Percentiles rank a stretch among this genome's conserved stretches.
Evolutionary conservation across 2,797 vertebrate species (phyloP).

Genomic region (Crossoptilon crossoptilon): DNA sequence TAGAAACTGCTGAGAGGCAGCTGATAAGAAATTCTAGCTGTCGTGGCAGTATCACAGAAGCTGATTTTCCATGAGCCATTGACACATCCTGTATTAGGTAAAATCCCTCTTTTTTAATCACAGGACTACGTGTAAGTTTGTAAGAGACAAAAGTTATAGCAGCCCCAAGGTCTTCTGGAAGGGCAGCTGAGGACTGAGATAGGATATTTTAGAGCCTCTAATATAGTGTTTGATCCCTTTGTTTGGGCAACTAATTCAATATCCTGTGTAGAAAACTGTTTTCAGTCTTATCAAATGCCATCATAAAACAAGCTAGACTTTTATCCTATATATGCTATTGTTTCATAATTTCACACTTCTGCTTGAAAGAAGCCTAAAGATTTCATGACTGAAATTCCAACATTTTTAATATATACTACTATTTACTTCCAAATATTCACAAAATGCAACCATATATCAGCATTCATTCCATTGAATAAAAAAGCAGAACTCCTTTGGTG

Average conservation of each 20-base stretch:
- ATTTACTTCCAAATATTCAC: slow-evolving; percentile 30
- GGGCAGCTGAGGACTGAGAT: neutral
- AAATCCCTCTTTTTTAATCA: neutral
- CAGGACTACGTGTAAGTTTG: neutral
- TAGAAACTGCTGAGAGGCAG: neutral
- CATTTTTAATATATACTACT: neutral
- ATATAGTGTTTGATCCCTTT: neutral
- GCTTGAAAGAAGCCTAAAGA: neutral
- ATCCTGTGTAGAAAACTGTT: neutral
- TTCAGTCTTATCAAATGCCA: neutral
- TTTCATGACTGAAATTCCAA: slow-evolving; percentile 20
- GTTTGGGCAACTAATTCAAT: neutral
- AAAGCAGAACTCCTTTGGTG: slow-evolving; percentile 4
- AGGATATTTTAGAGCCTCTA: neutral
- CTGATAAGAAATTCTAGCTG: neutral
- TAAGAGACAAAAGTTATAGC: neutral
- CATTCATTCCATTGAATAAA: slow-evolving; percentile 23
- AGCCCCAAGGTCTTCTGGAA: neutral
- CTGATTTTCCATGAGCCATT: neutral
- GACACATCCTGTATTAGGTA: neutral
- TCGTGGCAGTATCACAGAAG: neutral
- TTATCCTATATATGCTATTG: neutral
- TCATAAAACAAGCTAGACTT: neutral
- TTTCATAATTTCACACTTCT: slow-evolving; percentile 1
- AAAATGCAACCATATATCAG: neutral